These are phyloP conservation scores for Esperia sulphurella DNA, from an alignment of 2,888 invertebrate genomes.

Conservation along the genomic window DNA sequence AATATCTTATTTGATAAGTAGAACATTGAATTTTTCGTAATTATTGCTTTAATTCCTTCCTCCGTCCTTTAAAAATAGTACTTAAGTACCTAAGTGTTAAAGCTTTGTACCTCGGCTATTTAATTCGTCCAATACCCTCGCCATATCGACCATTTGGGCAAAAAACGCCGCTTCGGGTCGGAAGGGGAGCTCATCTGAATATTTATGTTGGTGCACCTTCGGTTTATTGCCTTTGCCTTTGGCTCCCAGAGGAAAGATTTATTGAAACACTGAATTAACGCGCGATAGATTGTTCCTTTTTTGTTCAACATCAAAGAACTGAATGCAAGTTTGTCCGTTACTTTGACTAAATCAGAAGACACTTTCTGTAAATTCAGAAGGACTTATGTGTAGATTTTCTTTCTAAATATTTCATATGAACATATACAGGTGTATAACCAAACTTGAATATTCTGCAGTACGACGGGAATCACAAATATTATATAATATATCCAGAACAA, in stretches of 20 bases:
- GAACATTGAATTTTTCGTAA: too few species aligned
- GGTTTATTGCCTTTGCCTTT: conserved; percentile 20
- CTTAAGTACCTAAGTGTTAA: too few species aligned
- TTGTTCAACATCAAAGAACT: background rate
- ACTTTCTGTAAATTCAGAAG: background rate
- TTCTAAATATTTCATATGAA: too few species aligned
- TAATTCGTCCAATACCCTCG: conserved; percentile 3
- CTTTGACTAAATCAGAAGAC: background rate
- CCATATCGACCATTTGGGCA: conserved; percentile 1
- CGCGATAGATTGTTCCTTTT: background rate
- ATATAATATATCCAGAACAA: too few species aligned
- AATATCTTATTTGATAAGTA: too few species aligned
- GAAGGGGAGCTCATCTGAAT: conserved; percentile 18
- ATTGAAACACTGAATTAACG: conserved; percentile 10
- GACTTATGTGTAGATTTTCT: too few species aligned
- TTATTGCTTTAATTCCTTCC: too few species aligned
- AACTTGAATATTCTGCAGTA: too few species aligned
- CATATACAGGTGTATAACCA: too few species aligned
- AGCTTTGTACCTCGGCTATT: background rate
- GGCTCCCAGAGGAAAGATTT: conserved; percentile 14
- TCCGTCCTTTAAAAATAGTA: too few species aligned
- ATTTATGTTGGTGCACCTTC: conserved; percentile 18
- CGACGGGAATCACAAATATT: too few species aligned
- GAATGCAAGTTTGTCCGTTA: background rate
- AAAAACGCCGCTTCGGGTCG: background rate